phyloP scores from a whole-genome alignment of 1,140 invertebrate species.

The Dendroctonus ponderosae region DNA sequence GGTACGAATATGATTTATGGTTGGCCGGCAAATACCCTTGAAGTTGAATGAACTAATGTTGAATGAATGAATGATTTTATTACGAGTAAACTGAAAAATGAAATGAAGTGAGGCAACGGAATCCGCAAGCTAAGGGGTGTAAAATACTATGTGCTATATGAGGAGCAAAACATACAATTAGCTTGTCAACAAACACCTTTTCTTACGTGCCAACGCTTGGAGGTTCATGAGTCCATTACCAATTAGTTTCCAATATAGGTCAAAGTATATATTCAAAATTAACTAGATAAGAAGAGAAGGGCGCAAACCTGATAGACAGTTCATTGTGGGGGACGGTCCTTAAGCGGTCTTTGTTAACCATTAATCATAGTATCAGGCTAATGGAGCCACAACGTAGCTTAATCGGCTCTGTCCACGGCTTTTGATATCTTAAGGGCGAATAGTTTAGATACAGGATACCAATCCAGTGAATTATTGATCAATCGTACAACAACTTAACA shows the following conservation, averaged over 20 bases:
- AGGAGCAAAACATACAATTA: too few relatives aligned
- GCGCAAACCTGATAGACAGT: conserved; percentile 35
- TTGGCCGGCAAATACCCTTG: too few relatives aligned
- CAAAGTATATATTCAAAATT: conserved; percentile 33
- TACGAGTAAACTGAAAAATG: too few relatives aligned
- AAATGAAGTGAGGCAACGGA: too few relatives aligned
- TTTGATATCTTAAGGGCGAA: conserved; percentile 32
- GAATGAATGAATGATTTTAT: too few relatives aligned
- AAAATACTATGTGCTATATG: not conserved
- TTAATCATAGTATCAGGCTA: conserved; percentile 37
- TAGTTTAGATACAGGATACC: conserved; percentile 9
- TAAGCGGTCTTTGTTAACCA: conserved; percentile 36
- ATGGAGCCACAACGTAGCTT: conserved; percentile 33
- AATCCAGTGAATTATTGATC: not conserved
- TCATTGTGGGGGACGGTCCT: conserved; percentile 33
- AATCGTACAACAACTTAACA: conserved; percentile 1
- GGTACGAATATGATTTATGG: too few relatives aligned
- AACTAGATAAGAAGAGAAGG: conserved; percentile 28
- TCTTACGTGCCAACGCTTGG: too few relatives aligned
- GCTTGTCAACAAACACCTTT: too few relatives aligned
- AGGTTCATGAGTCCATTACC: not conserved
- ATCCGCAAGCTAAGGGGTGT: too few relatives aligned
- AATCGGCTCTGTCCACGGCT: conserved; percentile 34
- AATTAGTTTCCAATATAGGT: conserved; percentile 29
- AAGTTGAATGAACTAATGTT: too few relatives aligned